A percentile compares a stretch with the other conserved stretches of the same genome.
Evolutionary conservation across 2,113 vertebrate species (phyloP).

Genomic region (Ageneiosus marmoratus): DNA sequence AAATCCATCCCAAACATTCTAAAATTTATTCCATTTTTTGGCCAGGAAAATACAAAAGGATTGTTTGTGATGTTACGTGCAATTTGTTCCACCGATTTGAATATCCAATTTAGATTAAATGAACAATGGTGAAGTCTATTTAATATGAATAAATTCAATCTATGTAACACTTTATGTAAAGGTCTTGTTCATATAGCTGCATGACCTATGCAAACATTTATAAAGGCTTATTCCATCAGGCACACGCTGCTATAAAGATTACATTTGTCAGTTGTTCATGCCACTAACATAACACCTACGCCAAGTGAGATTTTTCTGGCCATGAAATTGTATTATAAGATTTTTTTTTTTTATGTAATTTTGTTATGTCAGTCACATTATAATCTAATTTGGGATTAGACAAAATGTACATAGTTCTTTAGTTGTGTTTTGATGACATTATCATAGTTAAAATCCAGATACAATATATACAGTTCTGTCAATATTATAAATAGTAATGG

Average conservation of each 20-base stretch:
- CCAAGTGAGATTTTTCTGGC: not conserved
- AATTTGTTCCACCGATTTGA: not conserved
- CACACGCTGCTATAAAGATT: too few species aligned
- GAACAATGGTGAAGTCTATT: not conserved
- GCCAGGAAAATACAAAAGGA: not conserved
- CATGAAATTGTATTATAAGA: not conserved
- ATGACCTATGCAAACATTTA: not conserved
- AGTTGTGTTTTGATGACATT: too few species aligned
- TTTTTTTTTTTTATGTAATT: too few species aligned
- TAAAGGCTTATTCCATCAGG: not conserved
- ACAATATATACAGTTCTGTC: too few species aligned
- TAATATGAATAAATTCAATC: too few species aligned
- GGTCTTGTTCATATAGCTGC: not conserved
- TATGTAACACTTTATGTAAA: not conserved
- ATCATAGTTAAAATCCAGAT: too few species aligned
- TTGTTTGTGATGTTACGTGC: not conserved
- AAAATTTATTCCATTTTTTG: not conserved
- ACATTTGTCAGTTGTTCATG: too few species aligned
- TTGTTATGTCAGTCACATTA: not conserved
- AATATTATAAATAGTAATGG: too few species aligned
- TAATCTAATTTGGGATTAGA: too few species aligned
- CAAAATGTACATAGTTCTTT: too few species aligned
- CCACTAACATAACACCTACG: too few species aligned
- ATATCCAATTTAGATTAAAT: not conserved
- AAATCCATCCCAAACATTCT: not conserved